These are phyloP conservation scores for Boleophthalmus pectinirostris DNA, from an alignment of 2,113 vertebrate species.

Conservation along the genomic window DNA sequence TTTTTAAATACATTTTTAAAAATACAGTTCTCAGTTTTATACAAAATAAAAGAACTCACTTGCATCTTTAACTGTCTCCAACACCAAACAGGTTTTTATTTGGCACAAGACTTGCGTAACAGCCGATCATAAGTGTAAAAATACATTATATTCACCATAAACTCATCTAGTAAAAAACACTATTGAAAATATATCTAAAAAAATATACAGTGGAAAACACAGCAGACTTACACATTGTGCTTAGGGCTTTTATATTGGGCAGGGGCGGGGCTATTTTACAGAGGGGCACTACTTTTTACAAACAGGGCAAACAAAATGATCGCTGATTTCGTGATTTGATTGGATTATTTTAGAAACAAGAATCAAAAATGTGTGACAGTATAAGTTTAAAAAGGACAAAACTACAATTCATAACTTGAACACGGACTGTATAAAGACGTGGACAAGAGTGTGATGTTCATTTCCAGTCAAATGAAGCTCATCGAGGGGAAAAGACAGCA, in stretches of 20 bases:
- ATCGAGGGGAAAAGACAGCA: no score
- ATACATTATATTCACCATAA: slow-evolving; percentile 74
- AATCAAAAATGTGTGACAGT: neutral
- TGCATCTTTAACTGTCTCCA: slow-evolving; percentile 17
- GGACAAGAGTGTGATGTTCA: no score
- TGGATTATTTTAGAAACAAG: neutral
- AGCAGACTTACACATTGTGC: slow-evolving; percentile 70
- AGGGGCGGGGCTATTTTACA: slow-evolving; percentile 64
- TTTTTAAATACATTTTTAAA: neutral
- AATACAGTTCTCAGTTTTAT: neutral
- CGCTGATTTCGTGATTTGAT: neutral
- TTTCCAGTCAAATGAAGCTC: no score
- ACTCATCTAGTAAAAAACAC: slow-evolving; percentile 71
- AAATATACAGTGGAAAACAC: slow-evolving; percentile 76
- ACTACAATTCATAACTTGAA: no score
- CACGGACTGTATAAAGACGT: no score
- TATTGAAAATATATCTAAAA: slow-evolving; percentile 70
- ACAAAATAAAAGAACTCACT: neutral
- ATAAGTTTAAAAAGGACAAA: no score
- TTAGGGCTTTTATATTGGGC: slow-evolving; percentile 13
- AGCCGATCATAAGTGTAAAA: slow-evolving; percentile 67
- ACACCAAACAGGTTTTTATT: slow-evolving; percentile 71
- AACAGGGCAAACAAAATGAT: no score
- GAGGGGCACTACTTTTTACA: slow-evolving; percentile 4
- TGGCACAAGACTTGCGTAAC: slow-evolving; percentile 58